Conservation (phyloP, 2,113 vertebrate species). For the Scomber japonicus region DNA sequence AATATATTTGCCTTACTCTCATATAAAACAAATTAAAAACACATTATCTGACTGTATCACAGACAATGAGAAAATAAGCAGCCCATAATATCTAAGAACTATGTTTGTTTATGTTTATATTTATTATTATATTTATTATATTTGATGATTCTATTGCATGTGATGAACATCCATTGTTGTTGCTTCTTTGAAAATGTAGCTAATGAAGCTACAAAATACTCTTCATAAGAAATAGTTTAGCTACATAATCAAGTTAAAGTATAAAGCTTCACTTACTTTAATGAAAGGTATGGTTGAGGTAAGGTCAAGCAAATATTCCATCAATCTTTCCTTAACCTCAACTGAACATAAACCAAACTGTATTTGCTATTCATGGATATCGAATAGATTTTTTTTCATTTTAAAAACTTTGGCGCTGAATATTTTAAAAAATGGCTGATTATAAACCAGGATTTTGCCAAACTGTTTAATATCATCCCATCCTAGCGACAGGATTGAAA, state of each 20-base stretch:
- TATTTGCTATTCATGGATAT: neutral
- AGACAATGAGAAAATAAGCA: neutral
- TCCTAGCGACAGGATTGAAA: constrained; percentile 1
- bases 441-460: constrained; percentile 15
- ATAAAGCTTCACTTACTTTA: too few relatives aligned
- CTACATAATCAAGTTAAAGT: neutral
- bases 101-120: too few relatives aligned
- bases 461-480: neutral
- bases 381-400: neutral
- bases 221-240: neutral
- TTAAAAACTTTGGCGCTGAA: neutral
- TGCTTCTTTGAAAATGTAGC: neutral
- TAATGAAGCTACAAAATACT: neutral
- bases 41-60: neutral
- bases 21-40: constrained; percentile 7
- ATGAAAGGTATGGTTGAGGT: too few relatives aligned
- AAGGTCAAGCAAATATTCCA: too few relatives aligned
- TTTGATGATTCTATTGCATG: neutral
- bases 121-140: too few relatives aligned
- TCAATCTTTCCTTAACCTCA: too few relatives aligned
- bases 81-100: neutral
- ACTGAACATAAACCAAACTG: neutral
- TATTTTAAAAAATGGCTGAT: constrained; percentile 4
- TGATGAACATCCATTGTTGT: neutral
- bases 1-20: neutral